Percentiles rank a stretch among this genome's conserved stretches.
Evolutionary conservation across 2,888 invertebrate species (phyloP).

Genomic region (Sisyra terminalis): DNA sequence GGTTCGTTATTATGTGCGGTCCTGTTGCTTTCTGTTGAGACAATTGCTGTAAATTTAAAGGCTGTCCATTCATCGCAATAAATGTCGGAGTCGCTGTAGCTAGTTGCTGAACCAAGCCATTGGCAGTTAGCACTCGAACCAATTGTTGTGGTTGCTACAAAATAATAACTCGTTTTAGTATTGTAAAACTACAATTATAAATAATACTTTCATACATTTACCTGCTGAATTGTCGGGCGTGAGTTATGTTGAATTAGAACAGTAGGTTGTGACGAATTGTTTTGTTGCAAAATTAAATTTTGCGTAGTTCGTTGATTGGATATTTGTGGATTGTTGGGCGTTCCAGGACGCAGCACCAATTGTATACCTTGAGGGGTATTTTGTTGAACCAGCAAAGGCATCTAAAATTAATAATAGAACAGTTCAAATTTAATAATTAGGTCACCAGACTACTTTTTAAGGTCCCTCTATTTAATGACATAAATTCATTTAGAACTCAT

Average conservation of each 20-base stretch:
- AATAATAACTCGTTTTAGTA: background rate
- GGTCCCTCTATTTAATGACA: too few species aligned
- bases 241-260: constrained; percentile 13
- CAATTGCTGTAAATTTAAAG: constrained; percentile 9
- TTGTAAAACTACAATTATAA: too few species aligned
- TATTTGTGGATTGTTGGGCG: constrained; percentile 25
- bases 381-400: constrained; percentile 43
- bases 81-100: constrained; percentile 27
- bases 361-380: constrained; percentile 50
- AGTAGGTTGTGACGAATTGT: constrained; percentile 8
- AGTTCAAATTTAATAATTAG: too few species aligned
- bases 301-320: constrained; percentile 17
- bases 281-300: constrained; percentile 10
- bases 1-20: constrained; percentile 5
- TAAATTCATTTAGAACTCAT: too few species aligned
- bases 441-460: too few species aligned
- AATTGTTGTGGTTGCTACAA: constrained; percentile 31
- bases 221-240: constrained; percentile 13
- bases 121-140: constrained; percentile 41
- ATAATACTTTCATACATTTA: too few species aligned
- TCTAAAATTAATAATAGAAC: constrained; percentile 20
- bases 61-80: constrained; percentile 17
- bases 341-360: constrained; percentile 49
- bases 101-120: constrained; percentile 39
- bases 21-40: constrained; percentile 7